phyloP scores from a whole-genome alignment of 2,113 vertebrate genomes.

The Petrocephalus microphthalmus region DNA sequence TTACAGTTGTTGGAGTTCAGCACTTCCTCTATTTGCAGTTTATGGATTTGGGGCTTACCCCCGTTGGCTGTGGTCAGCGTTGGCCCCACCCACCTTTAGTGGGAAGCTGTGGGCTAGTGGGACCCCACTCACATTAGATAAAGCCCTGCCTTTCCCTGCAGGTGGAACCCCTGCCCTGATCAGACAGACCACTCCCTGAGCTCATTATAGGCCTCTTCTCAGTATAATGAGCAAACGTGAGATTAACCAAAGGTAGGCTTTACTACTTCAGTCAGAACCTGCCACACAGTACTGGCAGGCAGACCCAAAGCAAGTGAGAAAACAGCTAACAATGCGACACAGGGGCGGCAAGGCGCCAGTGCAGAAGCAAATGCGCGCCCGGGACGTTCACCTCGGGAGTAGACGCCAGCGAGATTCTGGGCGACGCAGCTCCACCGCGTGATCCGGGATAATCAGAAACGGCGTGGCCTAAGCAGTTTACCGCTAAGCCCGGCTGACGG shows the following conservation, averaged over 20 bases:
- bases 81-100: background rate
- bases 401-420: slow-evolving; percentile 59
- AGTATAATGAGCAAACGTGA: background rate
- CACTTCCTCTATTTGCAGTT: background rate
- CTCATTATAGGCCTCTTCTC: background rate
- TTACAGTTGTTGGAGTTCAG: background rate
- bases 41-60: background rate
- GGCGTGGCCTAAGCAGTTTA: slow-evolving; percentile 66
- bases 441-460: slow-evolving; percentile 54
- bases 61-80: background rate
- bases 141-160: background rate
- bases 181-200: background rate
- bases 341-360: background rate
- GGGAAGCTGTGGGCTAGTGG: background rate
- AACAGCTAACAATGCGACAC: background rate
- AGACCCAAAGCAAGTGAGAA: background rate
- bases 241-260: background rate
- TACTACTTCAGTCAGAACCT: background rate
- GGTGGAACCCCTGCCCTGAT: background rate
- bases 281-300: background rate
- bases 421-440: slow-evolving; percentile 54
- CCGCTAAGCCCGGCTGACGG: slow-evolving; percentile 54
- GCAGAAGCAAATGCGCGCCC: background rate
- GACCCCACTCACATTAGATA: background rate
- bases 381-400: slow-evolving; percentile 26